Evolutionary conservation across 2,113 vertebrate species (phyloP), one percentile per base, ranked within the genome.

Genomic region (Centropus unirufus): DNA sequence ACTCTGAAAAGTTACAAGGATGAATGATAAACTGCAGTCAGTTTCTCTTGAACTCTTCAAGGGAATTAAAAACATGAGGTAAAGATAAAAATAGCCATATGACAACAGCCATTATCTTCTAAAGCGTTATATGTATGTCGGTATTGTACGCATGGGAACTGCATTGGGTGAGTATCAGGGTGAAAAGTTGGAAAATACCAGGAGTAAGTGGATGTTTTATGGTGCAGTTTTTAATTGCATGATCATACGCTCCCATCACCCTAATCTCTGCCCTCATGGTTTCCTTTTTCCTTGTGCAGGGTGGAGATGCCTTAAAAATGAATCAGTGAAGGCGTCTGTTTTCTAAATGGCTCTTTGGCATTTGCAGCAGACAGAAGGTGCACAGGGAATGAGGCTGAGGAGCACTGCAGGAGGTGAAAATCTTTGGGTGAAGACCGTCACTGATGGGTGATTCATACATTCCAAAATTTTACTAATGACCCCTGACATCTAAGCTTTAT

Each of bases 161-260:
- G 36, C 32, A 5, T 0, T 54, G 79, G 40, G 26, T 40, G 74
- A 58, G 8, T 36, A 85, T 32, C 36, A 61, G 52, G 30, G 67
- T 57, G 85, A 86, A 80, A 91, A 93, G 8, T 39, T 46, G 76
- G 72, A 83, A 88, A 83, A 94, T 68, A 36, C 55, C 67, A 90
- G 67, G 46, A 9, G 5, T 49, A 57, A 81, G 42, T 46, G 47
- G 47, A 59, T 69, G 58, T 9, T 79, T 72, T 26, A 84, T 32
- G 62, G 59, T 17, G 40, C 16, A 61, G 1, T 34, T 80, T 88
- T 85, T 62, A 86, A 74, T 74, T 86, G 32, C 22, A 22, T 5
- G 5, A 67, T 44, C 8, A 66, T 39, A 30, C 39, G 9, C 32
- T 93, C 17, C 12, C 29, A 74, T 77, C 42, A 73, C 39, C 59